These are phyloP conservation scores for Anastatus disparis DNA, from an alignment of 1,140 invertebrate genomes.

Conservation along the genomic window DNA sequence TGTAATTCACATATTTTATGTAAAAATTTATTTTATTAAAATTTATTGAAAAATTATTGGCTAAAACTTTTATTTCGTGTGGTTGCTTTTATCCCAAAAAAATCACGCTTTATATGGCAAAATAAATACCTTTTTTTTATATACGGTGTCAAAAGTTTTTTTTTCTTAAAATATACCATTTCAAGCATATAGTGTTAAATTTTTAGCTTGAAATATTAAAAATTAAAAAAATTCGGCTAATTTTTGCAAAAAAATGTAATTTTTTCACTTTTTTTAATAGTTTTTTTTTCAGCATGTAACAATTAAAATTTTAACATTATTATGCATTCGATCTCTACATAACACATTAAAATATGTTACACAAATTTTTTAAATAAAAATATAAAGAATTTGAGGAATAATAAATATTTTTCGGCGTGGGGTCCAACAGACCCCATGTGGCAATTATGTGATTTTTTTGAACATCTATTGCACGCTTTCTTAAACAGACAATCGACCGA, in stretches of 20 bases:
- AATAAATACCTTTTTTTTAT: neutral
- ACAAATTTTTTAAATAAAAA: too few species aligned
- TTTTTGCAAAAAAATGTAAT: neutral
- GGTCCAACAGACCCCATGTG: too few species aligned
- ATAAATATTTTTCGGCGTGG: too few species aligned
- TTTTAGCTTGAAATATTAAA: neutral
- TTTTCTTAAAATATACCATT: neutral
- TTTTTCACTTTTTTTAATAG: neutral
- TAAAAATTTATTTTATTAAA: neutral
- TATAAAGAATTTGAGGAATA: too few species aligned
- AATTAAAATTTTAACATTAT: neutral
- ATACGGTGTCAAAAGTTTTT: neutral
- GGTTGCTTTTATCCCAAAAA: neutral
- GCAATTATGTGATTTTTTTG: too few species aligned
- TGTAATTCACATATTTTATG: neutral
- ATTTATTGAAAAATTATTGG: neutral
- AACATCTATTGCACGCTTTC: too few species aligned
- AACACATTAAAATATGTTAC: too few species aligned
- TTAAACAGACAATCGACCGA: too few species aligned
- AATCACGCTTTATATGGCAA: neutral
- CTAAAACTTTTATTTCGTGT: too few species aligned
- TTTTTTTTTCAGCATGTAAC: too few species aligned
- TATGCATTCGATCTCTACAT: too few species aligned
- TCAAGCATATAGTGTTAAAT: neutral
- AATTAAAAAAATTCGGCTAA: neutral